These are phyloP conservation scores for Amblyjoppa proteus DNA, from an alignment of 2,888 invertebrate genomes.

Conservation along the genomic window DNA sequence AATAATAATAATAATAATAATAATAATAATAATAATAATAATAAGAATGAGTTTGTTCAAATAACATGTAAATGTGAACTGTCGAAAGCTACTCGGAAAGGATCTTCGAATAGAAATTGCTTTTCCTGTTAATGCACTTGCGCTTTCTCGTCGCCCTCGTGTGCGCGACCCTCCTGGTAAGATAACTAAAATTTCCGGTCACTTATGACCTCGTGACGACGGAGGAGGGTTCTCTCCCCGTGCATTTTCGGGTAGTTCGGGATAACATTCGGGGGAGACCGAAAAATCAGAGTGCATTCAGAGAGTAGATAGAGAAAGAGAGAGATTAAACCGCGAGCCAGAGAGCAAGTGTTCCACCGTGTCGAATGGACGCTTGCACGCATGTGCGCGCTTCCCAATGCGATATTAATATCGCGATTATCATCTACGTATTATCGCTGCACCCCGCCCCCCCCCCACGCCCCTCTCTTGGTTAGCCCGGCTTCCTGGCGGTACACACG, in stretches of 20 bases:
- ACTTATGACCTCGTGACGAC: slow-evolving; percentile 26
- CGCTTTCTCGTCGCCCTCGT: neutral
- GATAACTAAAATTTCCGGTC: slow-evolving; percentile 65
- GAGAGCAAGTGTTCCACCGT: slow-evolving; percentile 84
- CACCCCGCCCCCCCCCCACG: neutral
- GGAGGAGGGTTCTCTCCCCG: neutral
- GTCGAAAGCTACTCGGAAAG: neutral
- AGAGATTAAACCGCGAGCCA: slow-evolving; percentile 76
- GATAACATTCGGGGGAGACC: slow-evolving; percentile 49
- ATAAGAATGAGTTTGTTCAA: too few species aligned
- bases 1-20: too few species aligned
- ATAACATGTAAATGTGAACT: neutral
- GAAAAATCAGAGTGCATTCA: slow-evolving; percentile 83
- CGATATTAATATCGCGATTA: slow-evolving; percentile 85
- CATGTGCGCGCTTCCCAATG: slow-evolving; percentile 85
- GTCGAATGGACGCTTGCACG: slow-evolving; percentile 84
- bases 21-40: too few species aligned
- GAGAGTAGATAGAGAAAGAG: slow-evolving; percentile 52
- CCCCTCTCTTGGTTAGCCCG: slow-evolving; percentile 42
- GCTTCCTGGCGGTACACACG: slow-evolving; percentile 12
- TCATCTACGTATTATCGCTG: slow-evolving; percentile 84
- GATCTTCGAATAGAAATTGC: slow-evolving; percentile 39
- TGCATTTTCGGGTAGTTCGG: slow-evolving; percentile 12
- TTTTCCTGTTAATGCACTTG: slow-evolving; percentile 57
- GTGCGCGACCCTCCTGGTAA: slow-evolving; percentile 40